Percentiles rank a stretch among this genome's conserved stretches.
Evolutionary conservation across 2,888 invertebrate species (phyloP).

Genomic region (Hemistola chrysoprasaria): DNA sequence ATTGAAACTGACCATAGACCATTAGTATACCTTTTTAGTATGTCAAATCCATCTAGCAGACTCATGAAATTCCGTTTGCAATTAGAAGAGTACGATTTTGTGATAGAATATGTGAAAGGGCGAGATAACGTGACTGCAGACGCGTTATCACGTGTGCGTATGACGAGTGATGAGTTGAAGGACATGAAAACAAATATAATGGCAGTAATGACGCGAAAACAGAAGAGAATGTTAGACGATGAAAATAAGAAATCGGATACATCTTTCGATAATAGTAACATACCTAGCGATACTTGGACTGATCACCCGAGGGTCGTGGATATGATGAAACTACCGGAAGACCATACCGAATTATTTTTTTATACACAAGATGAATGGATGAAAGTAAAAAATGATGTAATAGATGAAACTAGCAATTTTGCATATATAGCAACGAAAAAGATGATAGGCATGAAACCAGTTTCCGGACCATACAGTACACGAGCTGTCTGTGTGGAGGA

Average conservation of each 20-base stretch:
- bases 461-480: neutral
- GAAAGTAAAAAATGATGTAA: neutral
- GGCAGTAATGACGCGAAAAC: conserved; percentile 5
- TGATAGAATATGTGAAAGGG: conserved; percentile 17
- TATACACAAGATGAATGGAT: neutral
- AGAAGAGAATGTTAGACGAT: conserved; percentile 2
- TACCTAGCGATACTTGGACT: conserved; percentile 1
- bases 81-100: conserved; percentile 22
- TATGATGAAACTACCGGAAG: neutral
- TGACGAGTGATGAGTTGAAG: conserved; percentile 15
- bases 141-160: conserved; percentile 12
- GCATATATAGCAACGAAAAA: neutral
- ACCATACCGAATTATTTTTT: conserved; percentile 1
- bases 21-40: conserved; percentile 16
- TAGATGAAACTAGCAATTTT: conserved; percentile 1
- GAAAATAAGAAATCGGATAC: neutral
- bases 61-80: conserved; percentile 16
- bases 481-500: conserved; percentile 6
- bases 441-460: neutral
- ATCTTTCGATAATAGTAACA: neutral
- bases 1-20: conserved; percentile 21
- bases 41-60: conserved; percentile 20
- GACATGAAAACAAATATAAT: conserved; percentile 6
- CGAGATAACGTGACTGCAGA: conserved; percentile 15
- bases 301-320: conserved; percentile 14